A percentile compares a stretch with the other conserved stretches of the same genome.
These are phyloP conservation scores for Pampusana beccarii DNA, from an alignment of 2,113 vertebrate genomes.

Conservation along the genomic window DNA sequence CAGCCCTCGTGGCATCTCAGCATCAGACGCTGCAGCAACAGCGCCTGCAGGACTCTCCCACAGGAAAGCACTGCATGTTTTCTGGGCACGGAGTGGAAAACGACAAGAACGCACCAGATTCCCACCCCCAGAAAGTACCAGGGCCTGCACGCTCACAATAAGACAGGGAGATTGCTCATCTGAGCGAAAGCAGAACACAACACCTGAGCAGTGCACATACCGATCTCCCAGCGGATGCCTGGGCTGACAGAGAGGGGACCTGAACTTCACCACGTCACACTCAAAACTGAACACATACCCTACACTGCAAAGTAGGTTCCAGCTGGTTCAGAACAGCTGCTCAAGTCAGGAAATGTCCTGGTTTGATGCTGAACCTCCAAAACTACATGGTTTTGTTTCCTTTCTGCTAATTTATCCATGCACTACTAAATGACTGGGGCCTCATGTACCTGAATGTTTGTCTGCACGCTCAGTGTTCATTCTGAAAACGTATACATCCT, in stretches of 20 bases:
- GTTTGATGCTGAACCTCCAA: not conserved
- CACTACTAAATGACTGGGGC: not conserved
- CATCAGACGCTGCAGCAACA: rapidly evolving
- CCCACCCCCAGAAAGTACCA: no score
- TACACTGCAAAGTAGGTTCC: not conserved
- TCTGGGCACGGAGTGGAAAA: not conserved
- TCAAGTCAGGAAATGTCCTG: not conserved
- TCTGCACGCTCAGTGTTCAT: no score
- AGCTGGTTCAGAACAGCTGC: not conserved
- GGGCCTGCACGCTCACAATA: not conserved
- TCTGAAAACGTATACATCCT: not conserved
- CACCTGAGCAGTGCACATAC: not conserved
- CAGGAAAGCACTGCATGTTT: not conserved
- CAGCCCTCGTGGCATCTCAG: not conserved
- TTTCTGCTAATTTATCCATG: not conserved
- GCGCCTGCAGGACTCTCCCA: not conserved
- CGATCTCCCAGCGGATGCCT: not conserved
- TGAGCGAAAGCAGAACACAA: not conserved
- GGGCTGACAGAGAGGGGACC: not conserved
- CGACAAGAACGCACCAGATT: not conserved
- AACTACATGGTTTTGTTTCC: not conserved
- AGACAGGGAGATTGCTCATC: not conserved
- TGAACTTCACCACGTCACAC: not conserved
- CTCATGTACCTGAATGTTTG: not conserved
- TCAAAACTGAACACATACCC: not conserved